phyloP scores from a whole-genome alignment of 2,113 vertebrate genomes.

The Paralichthys olivaceus region DNA sequence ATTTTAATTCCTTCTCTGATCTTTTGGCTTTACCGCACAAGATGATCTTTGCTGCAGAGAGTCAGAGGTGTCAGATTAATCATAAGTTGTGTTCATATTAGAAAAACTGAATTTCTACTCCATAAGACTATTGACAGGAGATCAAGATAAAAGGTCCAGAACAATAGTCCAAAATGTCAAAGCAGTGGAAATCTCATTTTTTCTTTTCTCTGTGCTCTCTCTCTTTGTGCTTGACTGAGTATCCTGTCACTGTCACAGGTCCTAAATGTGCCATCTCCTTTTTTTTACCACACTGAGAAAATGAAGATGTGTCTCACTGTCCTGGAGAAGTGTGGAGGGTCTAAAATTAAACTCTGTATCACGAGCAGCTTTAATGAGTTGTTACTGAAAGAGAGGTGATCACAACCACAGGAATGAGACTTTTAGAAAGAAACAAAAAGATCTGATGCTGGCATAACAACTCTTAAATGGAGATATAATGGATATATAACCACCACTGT shows the following conservation, averaged over 20 bases:
- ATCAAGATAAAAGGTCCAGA: constrained; percentile 1
- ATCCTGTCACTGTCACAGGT: constrained; percentile 34
- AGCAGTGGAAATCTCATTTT: constrained; percentile 25
- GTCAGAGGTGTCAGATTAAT: background rate
- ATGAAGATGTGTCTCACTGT: constrained; percentile 34
- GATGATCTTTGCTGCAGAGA: background rate
- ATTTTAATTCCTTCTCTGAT: constrained; percentile 56
- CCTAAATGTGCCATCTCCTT: constrained; percentile 42
- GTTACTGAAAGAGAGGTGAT: constrained; percentile 14
- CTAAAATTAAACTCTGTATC: constrained; percentile 29
- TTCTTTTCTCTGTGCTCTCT: constrained; percentile 17
- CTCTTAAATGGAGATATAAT: background rate
- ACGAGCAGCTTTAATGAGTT: constrained; percentile 19
- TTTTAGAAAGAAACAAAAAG: background rate
- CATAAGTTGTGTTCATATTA: background rate
- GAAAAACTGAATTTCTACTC: background rate
- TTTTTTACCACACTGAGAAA: constrained; percentile 21
- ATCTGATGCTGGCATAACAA: background rate
- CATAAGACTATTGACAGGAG: background rate
- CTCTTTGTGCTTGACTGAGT: constrained; percentile 48
- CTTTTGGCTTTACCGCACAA: constrained; percentile 40
- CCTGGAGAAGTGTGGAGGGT: constrained; percentile 14
- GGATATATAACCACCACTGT: background rate
- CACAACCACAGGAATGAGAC: background rate
- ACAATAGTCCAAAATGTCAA: constrained; percentile 27